Evolutionary conservation across 1,140 invertebrate genomes (phyloP), one percentile per base, ranked within the genome.

Genomic region (Ctenoplectra terminalis): DNA sequence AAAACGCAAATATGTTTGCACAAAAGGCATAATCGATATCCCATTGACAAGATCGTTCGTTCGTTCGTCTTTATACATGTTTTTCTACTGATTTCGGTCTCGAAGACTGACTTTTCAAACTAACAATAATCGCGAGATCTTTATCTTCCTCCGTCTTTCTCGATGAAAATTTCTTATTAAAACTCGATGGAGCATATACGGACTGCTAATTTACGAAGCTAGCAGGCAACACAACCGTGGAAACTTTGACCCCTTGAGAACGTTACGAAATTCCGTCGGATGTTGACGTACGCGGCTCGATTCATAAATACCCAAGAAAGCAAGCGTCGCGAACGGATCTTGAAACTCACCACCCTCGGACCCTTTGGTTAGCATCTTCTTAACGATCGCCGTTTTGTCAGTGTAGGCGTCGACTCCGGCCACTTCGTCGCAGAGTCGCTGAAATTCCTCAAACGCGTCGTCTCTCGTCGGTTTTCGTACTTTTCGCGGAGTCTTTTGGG

Each of bases 371-470:
- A 98, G 96, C 84, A 97, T 96, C 60, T 95, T 94, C 58, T 95
- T 95, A 0, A 99, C 94, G 63, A 97, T 95, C 11, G 95, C 95
- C 0, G 97, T 98, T 94, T 99, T 99, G 15, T 95, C 96, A 17
- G 95, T 95, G 89, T 99, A 98, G 63, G 97, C 97, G 89, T 95
- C 95, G 37, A 96, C 96, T 31, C 95, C 95, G 0, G 97, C 95
- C 56, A 99, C 95, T 82, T 96, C 95, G 66, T 95, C 95, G 93
- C 98, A 98, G 15, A 99, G 90, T 34, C 95, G 94, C 82, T 96
- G 94, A 92, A 98, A 99, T 87, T 97, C 96, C 60, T 95, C 94
- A 91, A 99, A 98, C 61, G 95, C 95, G 88, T 97, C 95, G 92
- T 98, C 97, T 72, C 95, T 89, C 31, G 79, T 84, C 17, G 76